Evolutionary conservation across 2,888 invertebrate species (phyloP).

Genomic region (Omphaloscelis lunosa): DNA sequence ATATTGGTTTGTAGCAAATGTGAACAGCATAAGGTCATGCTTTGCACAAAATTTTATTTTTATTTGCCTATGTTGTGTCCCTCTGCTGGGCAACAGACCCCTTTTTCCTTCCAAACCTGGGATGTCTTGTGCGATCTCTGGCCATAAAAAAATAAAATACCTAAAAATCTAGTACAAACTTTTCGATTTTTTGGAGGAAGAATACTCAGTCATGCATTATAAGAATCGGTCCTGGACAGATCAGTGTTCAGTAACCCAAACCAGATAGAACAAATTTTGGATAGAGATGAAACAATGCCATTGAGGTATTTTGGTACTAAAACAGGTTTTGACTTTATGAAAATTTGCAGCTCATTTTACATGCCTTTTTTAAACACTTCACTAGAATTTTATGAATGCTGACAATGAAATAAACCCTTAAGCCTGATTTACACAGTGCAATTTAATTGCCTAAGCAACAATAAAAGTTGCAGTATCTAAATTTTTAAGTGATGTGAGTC

Average conservation of each 20-base stretch:
- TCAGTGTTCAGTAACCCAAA: not conserved
- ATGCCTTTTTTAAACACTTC: not conserved
- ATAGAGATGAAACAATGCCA: not conserved
- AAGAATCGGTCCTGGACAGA: not conserved
- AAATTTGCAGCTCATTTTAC: not conserved
- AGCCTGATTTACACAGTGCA: not conserved
- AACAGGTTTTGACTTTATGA: not conserved
- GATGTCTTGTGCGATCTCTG: not conserved
- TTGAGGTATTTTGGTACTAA: not conserved
- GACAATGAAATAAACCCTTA: not conserved
- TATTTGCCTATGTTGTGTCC: not conserved
- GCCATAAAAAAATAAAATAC: not conserved
- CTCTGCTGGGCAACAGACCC: not conserved
- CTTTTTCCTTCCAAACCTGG: not conserved
- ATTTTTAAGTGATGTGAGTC: no score
- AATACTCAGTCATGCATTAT: not conserved
- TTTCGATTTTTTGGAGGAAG: not conserved
- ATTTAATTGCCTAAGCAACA: not conserved
- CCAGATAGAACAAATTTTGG: not conserved
- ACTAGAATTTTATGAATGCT: not conserved
- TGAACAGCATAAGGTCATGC: not conserved
- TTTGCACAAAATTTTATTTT: not conserved
- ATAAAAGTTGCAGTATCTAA: not conserved
- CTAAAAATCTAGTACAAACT: not conserved
- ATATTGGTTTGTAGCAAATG: not conserved